Conservation (phyloP, 1,140 invertebrate genomes). For the Atta cephalotes region DNA sequence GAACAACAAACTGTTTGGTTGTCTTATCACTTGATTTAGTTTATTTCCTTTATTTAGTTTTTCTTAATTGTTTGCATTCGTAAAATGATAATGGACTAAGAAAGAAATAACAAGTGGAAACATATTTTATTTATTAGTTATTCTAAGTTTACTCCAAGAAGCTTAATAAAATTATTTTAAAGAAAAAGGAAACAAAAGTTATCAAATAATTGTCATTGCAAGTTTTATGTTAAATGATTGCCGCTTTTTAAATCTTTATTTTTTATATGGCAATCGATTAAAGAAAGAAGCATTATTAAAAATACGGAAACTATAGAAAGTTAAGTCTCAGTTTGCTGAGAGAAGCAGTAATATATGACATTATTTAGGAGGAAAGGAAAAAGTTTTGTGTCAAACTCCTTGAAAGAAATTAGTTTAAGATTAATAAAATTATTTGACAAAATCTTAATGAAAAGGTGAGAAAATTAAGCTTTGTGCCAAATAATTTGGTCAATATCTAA, state of each 20-base stretch:
- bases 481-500: neutral
- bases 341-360: neutral
- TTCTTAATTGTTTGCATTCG: neutral
- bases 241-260: no score
- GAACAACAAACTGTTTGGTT: no score
- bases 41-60: neutral
- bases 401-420: neutral
- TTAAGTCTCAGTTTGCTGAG: neutral
- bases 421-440: neutral
- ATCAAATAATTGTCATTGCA: no score
- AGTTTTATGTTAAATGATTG: no score
- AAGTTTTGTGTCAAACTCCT: no score
- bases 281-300: neutral
- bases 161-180: no score
- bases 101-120: no score
- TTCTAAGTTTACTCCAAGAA: no score
- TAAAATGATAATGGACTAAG: neutral
- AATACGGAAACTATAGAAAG: no score
- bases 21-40: neutral
- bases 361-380: neutral
- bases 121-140: no score
- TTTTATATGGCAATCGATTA: neutral
- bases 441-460: neutral
- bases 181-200: no score
- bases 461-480: neutral